Conservation (phyloP, 2,888 invertebrate genomes). For the Heliconius ismenius region DNA sequence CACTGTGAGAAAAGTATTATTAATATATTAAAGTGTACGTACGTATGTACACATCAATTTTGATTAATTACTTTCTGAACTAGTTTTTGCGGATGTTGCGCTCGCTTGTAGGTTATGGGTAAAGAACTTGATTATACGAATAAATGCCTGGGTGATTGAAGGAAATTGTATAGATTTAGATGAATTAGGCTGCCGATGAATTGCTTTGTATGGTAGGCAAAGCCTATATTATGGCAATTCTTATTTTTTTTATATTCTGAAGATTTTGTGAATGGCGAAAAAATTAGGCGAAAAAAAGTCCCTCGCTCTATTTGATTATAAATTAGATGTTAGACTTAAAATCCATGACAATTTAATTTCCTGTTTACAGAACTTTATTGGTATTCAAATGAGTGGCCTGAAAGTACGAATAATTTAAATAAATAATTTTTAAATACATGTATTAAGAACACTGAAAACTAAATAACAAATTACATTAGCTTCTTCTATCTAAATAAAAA, state of each 20-base stretch:
- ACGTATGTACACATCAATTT: neutral
- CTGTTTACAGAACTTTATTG: no score
- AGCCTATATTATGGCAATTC: neutral
- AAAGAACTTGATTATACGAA: neutral
- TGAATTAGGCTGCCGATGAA: no score
- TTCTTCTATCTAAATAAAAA: no score
- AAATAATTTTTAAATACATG: no score
- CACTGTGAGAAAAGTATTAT: constrained; percentile 29
- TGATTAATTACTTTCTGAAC: constrained; percentile 29
- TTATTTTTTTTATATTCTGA: neutral
- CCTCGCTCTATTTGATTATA: no score
- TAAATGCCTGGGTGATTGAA: neutral
- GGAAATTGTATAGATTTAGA: neutral
- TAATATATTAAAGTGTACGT: neutral
- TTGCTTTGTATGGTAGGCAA: neutral
- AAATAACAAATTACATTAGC: no score
- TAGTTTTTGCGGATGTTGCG: constrained; percentile 21
- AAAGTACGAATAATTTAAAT: neutral
- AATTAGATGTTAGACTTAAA: no score
- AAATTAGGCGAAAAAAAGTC: no score
- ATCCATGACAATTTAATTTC: no score
- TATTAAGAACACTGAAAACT: neutral
- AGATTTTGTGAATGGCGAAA: no score
- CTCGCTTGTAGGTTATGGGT: neutral
- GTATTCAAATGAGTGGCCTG: no score